These are phyloP conservation scores for Cyclophora punctaria DNA, from an alignment of 2,888 invertebrate species.

Conservation along the genomic window DNA sequence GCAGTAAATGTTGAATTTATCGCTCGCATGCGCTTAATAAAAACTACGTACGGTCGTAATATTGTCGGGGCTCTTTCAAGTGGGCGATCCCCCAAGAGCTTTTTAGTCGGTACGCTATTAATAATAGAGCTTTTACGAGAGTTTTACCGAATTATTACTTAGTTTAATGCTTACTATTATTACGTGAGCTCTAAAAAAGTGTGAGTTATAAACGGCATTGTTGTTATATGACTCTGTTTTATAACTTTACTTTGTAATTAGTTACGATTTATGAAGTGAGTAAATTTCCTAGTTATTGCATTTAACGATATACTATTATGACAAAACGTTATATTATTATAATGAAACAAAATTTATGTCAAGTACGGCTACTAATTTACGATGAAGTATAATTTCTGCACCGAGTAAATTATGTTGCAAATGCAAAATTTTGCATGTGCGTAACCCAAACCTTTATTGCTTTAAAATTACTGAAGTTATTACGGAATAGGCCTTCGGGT, in stretches of 20 bases:
- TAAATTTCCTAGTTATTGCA: no score
- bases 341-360: no score
- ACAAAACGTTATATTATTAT: no score
- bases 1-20: constrained; percentile 58
- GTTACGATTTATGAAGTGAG: no score
- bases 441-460: no score
- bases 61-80: constrained; percentile 31
- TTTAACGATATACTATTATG: no score
- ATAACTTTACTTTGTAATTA: not conserved
- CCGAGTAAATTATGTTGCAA: no score
- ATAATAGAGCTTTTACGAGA: constrained; percentile 30
- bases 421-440: no score
- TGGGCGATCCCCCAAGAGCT: constrained; percentile 27
- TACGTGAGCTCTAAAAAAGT: constrained; percentile 18
- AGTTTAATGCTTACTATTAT: constrained; percentile 27
- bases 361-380: no score
- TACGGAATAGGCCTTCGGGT: no score
- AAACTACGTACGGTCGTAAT: constrained; percentile 42
- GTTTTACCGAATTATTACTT: constrained; percentile 27
- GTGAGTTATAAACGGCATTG: constrained; percentile 4
- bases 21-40: constrained; percentile 51
- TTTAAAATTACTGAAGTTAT: no score
- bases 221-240: not conserved
- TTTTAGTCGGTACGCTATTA: constrained; percentile 29
- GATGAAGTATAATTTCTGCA: no score